Evolutionary conservation across 1,140 invertebrate genomes (phyloP).

Genomic region (Hermatobates lingyangjiaoensis): DNA sequence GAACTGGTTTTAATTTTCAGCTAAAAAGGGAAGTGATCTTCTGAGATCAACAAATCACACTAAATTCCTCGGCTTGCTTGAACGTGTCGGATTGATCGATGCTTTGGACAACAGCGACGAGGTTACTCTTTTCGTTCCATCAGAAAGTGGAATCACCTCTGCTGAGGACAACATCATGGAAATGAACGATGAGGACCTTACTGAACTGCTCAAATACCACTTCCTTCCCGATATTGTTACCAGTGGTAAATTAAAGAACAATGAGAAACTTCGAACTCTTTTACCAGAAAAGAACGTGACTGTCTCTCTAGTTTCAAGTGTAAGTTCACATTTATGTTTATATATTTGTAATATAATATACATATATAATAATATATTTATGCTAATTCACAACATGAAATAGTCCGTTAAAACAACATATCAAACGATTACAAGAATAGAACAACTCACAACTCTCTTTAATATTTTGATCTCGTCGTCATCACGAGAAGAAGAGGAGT

Average conservation of each 20-base stretch:
- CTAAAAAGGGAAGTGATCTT: constrained; percentile 21
- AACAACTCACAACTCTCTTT: no score
- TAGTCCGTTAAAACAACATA: no score
- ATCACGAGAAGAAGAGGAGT: no score
- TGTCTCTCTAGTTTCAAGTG: constrained; percentile 23
- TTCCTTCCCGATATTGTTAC: constrained; percentile 18
- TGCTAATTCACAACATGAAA: no score
- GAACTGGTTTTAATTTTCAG: constrained; percentile 17
- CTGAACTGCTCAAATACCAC: constrained; percentile 26
- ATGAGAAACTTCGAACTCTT: constrained; percentile 2
- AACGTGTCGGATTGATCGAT: constrained; percentile 24
- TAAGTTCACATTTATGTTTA: constrained; percentile 15
- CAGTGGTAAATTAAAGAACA: constrained; percentile 4
- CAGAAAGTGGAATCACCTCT: constrained; percentile 20
- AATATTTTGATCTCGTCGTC: no score
- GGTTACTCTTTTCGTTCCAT: constrained; percentile 33
- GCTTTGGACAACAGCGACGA: constrained; percentile 24
- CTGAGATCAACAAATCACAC: constrained; percentile 24
- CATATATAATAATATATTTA: no score
- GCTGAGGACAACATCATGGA: constrained; percentile 11
- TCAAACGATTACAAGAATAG: no score
- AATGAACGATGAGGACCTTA: constrained; percentile 21
- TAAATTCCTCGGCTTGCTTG: constrained; percentile 24
- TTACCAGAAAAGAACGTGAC: constrained; percentile 9
- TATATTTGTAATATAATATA: no score